phyloP scores from a whole-genome alignment of 1,140 invertebrate species.

The Caenorhabditis latens region DNA sequence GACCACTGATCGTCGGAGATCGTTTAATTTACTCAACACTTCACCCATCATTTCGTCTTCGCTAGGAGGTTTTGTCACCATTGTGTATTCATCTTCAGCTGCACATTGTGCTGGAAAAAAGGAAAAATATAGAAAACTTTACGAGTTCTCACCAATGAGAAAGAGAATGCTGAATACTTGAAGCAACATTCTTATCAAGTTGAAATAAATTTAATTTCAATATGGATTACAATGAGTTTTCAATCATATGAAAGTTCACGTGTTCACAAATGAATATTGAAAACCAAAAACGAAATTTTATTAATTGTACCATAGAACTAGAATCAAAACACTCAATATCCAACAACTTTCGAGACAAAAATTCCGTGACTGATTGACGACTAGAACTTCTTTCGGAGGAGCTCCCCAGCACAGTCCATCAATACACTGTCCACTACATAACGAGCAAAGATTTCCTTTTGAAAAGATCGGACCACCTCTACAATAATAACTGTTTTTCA shows the following conservation, averaged over 20 bases:
- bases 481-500: background rate
- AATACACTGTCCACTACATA: background rate
- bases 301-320: too few species aligned
- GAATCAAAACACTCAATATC: background rate
- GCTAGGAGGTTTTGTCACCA: background rate
- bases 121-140: background rate
- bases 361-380: background rate
- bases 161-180: slow-evolving; percentile 1
- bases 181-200: slow-evolving; percentile 22
- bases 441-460: background rate
- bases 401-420: background rate
- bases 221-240: too few species aligned
- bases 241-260: too few species aligned
- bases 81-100: background rate
- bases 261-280: too few species aligned
- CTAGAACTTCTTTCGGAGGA: background rate
- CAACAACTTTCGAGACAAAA: background rate
- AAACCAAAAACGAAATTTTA: too few species aligned
- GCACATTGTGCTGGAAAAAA: background rate
- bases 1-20: background rate
- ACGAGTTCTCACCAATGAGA: background rate
- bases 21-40: background rate
- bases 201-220: background rate
- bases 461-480: background rate
- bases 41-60: background rate